Evolutionary conservation across 2,113 vertebrate species (phyloP).

Genomic region (Echinops telfairi): DNA sequence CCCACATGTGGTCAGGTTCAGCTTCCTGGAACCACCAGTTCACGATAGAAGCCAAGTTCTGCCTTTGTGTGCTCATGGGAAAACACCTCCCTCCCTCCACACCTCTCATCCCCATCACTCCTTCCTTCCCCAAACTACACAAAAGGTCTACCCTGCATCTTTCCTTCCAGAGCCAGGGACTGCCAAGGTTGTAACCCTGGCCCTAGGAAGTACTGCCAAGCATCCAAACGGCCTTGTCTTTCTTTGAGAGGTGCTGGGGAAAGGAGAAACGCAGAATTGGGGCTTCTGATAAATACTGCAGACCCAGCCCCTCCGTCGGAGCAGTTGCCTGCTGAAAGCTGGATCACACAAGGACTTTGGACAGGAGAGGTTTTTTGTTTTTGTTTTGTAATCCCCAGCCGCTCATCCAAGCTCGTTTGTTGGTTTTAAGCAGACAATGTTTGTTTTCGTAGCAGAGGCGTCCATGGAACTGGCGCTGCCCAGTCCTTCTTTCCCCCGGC

Average conservation of each 20-base stretch:
- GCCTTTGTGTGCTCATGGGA: neutral
- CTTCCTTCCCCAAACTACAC: slow-evolving; percentile 13
- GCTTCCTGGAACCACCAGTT: neutral
- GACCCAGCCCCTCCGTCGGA: neutral
- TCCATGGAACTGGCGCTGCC: neutral
- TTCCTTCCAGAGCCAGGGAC: slow-evolving; percentile 24
- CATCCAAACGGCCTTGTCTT: slow-evolving; percentile 13
- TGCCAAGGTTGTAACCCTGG: neutral
- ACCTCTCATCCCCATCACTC: neutral
- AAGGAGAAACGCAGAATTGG: neutral
- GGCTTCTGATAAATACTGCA: neutral
- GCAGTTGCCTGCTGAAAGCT: slow-evolving; percentile 11
- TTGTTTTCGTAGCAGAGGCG: neutral
- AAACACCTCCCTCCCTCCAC: neutral
- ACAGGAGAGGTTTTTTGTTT: neutral
- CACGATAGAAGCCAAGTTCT: slow-evolving; percentile 46
- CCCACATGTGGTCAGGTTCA: neutral
- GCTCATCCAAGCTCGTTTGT: slow-evolving; percentile 50
- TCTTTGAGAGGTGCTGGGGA: slow-evolving; percentile 11
- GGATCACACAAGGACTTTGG: slow-evolving; percentile 46
- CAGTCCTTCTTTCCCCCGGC: neutral
- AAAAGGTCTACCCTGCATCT: neutral
- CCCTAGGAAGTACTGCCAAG: neutral
- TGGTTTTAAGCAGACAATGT: slow-evolving; percentile 59
- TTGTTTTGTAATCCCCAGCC: neutral